Evolutionary conservation across 2,113 vertebrate genomes (phyloP).

Genomic region (Mixornis gularis): DNA sequence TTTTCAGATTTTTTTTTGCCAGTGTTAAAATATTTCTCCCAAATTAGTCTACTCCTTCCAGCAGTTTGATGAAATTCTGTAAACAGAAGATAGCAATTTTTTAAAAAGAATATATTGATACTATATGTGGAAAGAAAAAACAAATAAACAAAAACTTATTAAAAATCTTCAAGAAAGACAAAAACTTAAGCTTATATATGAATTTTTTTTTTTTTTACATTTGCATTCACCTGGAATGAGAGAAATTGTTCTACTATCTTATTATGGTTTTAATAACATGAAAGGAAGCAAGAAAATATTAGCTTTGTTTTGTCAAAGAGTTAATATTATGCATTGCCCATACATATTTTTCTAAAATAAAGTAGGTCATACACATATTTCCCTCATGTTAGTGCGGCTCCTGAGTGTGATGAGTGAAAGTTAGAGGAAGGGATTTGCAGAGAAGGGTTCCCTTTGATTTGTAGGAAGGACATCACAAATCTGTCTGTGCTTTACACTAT

Average conservation of each 20-base stretch:
- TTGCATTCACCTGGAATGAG: not conserved
- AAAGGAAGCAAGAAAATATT: not conserved
- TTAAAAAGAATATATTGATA: not conserved
- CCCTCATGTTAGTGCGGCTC: not conserved
- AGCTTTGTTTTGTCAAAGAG: not conserved
- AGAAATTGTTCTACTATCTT: not conserved
- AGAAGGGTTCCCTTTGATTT: not conserved
- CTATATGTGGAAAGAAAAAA: not conserved
- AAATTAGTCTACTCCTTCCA: not conserved
- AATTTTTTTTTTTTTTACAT: not conserved
- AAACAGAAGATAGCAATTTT: not conserved
- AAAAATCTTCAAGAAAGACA: not conserved
- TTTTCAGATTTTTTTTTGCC: not conserved
- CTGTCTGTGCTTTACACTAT: not conserved
- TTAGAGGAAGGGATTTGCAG: not conserved
- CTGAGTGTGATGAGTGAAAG: not conserved
- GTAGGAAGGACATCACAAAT: not conserved
- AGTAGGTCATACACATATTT: not conserved
- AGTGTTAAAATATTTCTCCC: not conserved
- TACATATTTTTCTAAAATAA: not conserved
- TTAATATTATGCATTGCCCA: not conserved
- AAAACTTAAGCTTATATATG: fast-evolving
- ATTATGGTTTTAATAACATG: not conserved
- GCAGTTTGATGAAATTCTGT: not conserved
- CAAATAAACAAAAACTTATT: not conserved